Evolutionary conservation across 2,888 invertebrate genomes (phyloP), one percentile per base, ranked within the genome.

Genomic region (Hyles lineata): DNA sequence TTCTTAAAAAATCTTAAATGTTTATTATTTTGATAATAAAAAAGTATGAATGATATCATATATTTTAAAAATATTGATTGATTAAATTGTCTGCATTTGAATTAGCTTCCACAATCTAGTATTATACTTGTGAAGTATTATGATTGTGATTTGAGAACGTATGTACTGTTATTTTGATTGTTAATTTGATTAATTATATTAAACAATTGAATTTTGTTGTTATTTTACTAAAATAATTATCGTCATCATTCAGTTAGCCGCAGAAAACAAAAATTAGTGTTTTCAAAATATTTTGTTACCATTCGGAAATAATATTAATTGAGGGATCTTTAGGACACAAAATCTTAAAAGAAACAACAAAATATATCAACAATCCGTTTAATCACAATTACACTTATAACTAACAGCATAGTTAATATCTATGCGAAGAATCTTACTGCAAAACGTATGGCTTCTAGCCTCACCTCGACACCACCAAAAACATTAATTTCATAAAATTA

Each of bases 51-150:
- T 17, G 11, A 11, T 0, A 19, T 17, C 17, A 15, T 52, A 19
- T 19, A 15, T 15, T 52, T 19, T 19, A 19, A 5, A 19, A 52
- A 19, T 0, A 5, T n/a, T n/a, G n/a, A n/a, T n/a, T 55, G 55
- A 0, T n/a, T n/a, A 2, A 63, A 23, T 67, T 67, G 67, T 67
- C 67, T 67, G 67, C 23, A 23, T 5, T 19, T 50, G 15, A 63
- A 63, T 35, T 67, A 1, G 23, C 17, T 15, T 43, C 50, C 43
- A 67, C 43, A 50, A 67, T 50, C 67, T 77, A 80, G 83, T 87
- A 86, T 83, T 87, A 67, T 79, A 80, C 75, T 76, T 76, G 43
- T 79, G 62, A 86, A 87, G 88, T 88, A 88, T 88, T 88, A 87
- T 76, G 74, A 80, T 81, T 87, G 87, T 87, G 85, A 87, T 86